Evolutionary conservation across 1,140 invertebrate species (phyloP), one percentile per base, ranked within the genome.

Genomic region (Phenacoccus solenopsis): DNA sequence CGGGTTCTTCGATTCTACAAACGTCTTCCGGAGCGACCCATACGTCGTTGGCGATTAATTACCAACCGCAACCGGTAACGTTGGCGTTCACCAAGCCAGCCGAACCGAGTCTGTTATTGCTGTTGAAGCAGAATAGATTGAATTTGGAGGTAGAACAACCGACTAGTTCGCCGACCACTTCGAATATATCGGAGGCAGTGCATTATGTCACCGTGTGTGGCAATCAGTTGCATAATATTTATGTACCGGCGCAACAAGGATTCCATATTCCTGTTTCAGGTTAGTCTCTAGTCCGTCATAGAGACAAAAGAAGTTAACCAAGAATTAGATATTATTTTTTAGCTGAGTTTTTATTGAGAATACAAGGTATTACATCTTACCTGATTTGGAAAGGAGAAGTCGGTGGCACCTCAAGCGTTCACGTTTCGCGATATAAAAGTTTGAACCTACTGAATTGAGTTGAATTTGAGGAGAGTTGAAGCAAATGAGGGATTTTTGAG

Each of bases 31-130:
- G 12, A 2, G 12, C 10, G 13, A 10, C 59, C 16, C 59, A 64
- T 5, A 38, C 9, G 9, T n/a, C 32, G 9, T 9, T 38, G 9
- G 9, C 32, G 32, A 27, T 64, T 24, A 64, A 67, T 4, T 68
- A 49, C 64, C 57, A 67, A 28, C 68, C 68, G 20, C 71, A 64
- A 67, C 38, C 71, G 1, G 30, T 71, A n/a, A 71, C 71, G 28
- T 71, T 71, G 1, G 71, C 71, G 0, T 69, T 71, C 61, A 16
- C 69, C 21, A 68, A 71, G 30, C 35, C 71, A 24, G 68, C 28
- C n/a, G 71, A 71, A 13, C 57, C 71, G 20, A 21, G 67, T n/a
- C 38, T 49, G 35, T 13, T 69, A 28, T 69, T 71, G 27, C 12
- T 64, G 12, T 1, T 64, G 5, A 64, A 64, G 25, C 59, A 24